phyloP scores from a whole-genome alignment of 2,113 vertebrate genomes.

The Lampris megalopsis region DNA sequence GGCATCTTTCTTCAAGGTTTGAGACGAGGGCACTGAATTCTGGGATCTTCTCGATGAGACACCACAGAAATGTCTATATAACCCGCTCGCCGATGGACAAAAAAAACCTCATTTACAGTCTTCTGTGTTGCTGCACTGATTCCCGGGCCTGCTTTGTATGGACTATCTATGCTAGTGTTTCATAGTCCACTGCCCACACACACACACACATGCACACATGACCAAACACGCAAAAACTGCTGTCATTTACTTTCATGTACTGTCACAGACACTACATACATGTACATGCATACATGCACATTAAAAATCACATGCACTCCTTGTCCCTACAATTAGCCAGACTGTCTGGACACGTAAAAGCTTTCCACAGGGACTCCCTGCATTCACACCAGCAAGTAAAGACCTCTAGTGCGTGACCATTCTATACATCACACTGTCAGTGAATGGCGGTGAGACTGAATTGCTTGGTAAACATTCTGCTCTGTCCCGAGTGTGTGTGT shows the following conservation, averaged over 20 bases:
- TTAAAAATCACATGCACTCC: not conserved
- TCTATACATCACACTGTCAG: conserved; percentile 22
- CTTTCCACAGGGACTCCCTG: conserved; percentile 46
- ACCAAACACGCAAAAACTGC: not conserved
- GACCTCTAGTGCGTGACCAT: not conserved
- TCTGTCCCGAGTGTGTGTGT: conserved; percentile 3
- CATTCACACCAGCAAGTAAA: conserved; percentile 11
- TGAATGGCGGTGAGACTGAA: conserved; percentile 23
- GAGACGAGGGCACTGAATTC: not conserved
- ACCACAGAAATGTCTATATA: conserved; percentile 4
- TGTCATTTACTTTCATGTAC: too few species aligned
- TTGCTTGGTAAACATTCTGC: conserved; percentile 60
- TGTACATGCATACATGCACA: conserved; percentile 8
- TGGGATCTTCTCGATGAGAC: conserved; percentile 2
- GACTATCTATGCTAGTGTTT: conserved; percentile 36
- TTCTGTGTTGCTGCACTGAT: conserved; percentile 12
- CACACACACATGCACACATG: conserved; percentile 35
- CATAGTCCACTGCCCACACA: conserved; percentile 31
- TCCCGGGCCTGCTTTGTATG: conserved; percentile 4
- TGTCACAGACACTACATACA: not conserved
- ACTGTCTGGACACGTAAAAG: conserved; percentile 33
- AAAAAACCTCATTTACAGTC: not conserved
- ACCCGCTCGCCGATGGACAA: not conserved
- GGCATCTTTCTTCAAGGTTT: not conserved
- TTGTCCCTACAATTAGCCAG: not conserved